phyloP scores from a whole-genome alignment of 2,888 invertebrate species.

The Temnothorax rugatulus region DNA sequence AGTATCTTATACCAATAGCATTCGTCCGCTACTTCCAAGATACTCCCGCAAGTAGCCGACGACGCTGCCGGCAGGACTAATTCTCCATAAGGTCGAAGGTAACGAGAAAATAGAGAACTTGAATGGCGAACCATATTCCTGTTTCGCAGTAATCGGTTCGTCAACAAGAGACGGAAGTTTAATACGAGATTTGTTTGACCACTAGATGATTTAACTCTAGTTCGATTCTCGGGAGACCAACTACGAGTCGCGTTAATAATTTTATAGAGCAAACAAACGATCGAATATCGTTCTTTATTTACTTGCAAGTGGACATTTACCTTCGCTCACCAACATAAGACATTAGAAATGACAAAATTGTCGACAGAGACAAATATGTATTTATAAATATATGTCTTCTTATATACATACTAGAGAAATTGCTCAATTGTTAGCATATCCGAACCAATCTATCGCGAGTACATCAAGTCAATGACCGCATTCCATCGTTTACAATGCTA shows the following conservation, averaged over 20 bases:
- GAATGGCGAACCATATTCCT: not conserved
- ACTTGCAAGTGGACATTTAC: not conserved
- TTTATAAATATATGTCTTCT: not conserved
- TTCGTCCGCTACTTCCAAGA: slow-evolving; percentile 19
- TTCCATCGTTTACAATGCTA: slow-evolving; percentile 11
- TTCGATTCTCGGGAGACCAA: slow-evolving; percentile 4
- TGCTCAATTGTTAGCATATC: not conserved
- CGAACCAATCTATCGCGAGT: not conserved
- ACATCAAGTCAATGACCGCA: slow-evolving; percentile 22
- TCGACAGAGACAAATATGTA: not conserved
- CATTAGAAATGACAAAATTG: not conserved
- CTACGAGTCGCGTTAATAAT: slow-evolving; percentile 19
- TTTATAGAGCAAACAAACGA: not conserved
- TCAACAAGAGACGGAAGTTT: slow-evolving; percentile 35
- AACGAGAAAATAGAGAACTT: not conserved
- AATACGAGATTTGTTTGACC: slow-evolving; percentile 38
- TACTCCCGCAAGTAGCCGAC: not conserved
- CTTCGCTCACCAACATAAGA: not conserved
- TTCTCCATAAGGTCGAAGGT: slow-evolving; percentile 31
- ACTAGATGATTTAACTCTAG: not conserved
- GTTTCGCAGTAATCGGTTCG: slow-evolving; percentile 1
- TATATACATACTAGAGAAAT: not conserved
- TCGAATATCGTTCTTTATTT: slow-evolving; percentile 1
- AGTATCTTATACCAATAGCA: slow-evolving; percentile 15
- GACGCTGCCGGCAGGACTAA: not conserved